Percentiles rank a stretch among this genome's conserved stretches.
These are phyloP conservation scores for Chrysina gloriosa DNA, from an alignment of 2,888 invertebrate genomes.

Conservation along the genomic window DNA sequence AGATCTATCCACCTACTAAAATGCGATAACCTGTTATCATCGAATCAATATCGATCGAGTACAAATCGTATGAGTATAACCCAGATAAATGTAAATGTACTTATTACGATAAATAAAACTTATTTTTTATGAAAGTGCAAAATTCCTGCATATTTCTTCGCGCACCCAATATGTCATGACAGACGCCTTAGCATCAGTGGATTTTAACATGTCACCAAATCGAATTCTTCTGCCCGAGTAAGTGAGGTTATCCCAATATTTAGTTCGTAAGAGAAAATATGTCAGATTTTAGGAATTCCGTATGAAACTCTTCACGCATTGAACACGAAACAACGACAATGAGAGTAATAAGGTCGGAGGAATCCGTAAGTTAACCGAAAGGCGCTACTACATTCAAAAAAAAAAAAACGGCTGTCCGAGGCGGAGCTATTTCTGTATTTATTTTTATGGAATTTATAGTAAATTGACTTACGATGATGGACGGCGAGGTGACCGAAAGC, in stretches of 20 bases:
- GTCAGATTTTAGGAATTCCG: slow-evolving; percentile 25
- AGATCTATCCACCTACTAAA: neutral
- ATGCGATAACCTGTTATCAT: neutral
- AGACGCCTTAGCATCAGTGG: slow-evolving; percentile 18
- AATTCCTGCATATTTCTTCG: neutral
- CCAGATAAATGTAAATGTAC: too few relatives aligned
- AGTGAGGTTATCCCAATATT: slow-evolving; percentile 43
- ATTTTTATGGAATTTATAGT: slow-evolving; percentile 12
- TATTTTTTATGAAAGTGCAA: neutral
- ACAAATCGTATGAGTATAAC: too few relatives aligned
- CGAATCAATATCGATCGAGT: too few relatives aligned
- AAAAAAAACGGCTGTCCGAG: neutral
- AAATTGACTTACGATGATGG: slow-evolving; percentile 29
- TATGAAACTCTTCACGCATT: slow-evolving; percentile 19
- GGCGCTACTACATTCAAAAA: neutral
- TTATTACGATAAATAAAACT: neutral
- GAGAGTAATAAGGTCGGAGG: neutral
- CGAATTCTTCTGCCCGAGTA: slow-evolving; percentile 24
- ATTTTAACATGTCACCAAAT: slow-evolving; percentile 35
- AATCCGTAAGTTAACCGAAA: slow-evolving; percentile 10
- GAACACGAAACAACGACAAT: neutral
- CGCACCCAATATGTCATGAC: neutral
- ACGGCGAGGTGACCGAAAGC: slow-evolving; percentile 39
- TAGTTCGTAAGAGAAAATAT: slow-evolving; percentile 34
- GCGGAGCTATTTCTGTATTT: slow-evolving; percentile 1